Evolutionary conservation across 2,113 vertebrate genomes (phyloP), one percentile per base, ranked within the genome.

Genomic region (Erpornis zantholeuca): DNA sequence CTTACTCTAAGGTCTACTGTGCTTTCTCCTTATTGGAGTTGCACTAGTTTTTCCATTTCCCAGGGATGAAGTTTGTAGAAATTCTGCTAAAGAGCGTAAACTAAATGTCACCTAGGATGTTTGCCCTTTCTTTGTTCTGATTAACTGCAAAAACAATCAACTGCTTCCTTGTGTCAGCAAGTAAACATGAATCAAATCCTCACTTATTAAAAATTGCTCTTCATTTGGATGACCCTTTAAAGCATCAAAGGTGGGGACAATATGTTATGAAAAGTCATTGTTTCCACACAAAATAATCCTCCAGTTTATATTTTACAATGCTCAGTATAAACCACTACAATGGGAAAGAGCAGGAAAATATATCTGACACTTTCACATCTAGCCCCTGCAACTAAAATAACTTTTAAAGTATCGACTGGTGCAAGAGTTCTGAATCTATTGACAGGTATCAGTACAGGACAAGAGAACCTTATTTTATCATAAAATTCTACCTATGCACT

Each of bases 361-460:
- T 16, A 80, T 12, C 15, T 83, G 24, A 8, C 25, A 78, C 5
- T 45, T 82, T 72, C 5, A 17, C 42, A 69, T 80, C 54, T 42
- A 49, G 13, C 31, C 9, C 8, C 33, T 63, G 47, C 7, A 69
- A 57, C 8, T 71, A 65, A 35, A 73, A 40, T 44, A 85, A 35
- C 11, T 38, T 66, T 68, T 77, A 40, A 28, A n/a, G 22, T 60
- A 64, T 3, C 7, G 69, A 4, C 7, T 54, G 8, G 10, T 73
- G 13, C 25, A 76, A 15, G 15, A 25, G 6, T 66, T 36, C 27
- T 53, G 17, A 72, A 52, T 47, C 21, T 70, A 57, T 5, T 36
- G n/a, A 50, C 1, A 1, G 19, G 2, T 40, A 61, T 20, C 6
- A 27, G 7, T 4, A 40, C 2, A 69, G 22, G 69, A 35, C 3